Evolutionary conservation across 2,797 vertebrate genomes (phyloP).

Genomic region (Muscicapa striata): DNA sequence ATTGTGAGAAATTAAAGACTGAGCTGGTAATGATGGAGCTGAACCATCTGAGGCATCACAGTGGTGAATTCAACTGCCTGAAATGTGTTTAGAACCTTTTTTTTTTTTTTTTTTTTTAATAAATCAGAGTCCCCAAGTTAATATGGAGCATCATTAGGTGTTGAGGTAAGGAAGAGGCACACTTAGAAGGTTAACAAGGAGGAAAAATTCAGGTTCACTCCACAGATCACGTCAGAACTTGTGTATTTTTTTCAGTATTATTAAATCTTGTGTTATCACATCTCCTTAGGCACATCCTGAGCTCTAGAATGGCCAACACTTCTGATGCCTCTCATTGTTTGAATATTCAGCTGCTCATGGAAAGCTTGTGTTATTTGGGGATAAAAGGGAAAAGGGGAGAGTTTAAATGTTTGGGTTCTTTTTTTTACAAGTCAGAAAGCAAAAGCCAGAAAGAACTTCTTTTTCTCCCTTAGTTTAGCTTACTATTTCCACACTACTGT

Average conservation of each 20-base stretch:
- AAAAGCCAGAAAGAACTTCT: conserved; percentile 44
- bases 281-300: background rate
- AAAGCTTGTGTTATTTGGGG: conserved; percentile 28
- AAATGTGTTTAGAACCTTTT: background rate
- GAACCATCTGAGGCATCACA: background rate
- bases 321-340: conserved; percentile 40
- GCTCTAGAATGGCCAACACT: background rate
- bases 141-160: background rate
- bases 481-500: conserved; percentile 27
- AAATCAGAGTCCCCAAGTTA: background rate
- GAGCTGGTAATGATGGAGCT: background rate
- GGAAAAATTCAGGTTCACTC: background rate
- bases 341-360: conserved; percentile 46
- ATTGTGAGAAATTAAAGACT: background rate
- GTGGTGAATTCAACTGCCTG: background rate
- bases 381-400: conserved; percentile 58
- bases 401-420: conserved; percentile 69
- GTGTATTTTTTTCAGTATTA: background rate
- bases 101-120: background rate
- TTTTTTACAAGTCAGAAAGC: conserved; percentile 46
- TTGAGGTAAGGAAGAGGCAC: background rate
- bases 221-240: background rate
- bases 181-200: background rate
- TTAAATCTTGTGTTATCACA: background rate
- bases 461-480: conserved; percentile 57